Evolutionary conservation across 2,113 vertebrate species (phyloP), one percentile per base, ranked within the genome.

Genomic region (Dryoscopus gambensis): DNA sequence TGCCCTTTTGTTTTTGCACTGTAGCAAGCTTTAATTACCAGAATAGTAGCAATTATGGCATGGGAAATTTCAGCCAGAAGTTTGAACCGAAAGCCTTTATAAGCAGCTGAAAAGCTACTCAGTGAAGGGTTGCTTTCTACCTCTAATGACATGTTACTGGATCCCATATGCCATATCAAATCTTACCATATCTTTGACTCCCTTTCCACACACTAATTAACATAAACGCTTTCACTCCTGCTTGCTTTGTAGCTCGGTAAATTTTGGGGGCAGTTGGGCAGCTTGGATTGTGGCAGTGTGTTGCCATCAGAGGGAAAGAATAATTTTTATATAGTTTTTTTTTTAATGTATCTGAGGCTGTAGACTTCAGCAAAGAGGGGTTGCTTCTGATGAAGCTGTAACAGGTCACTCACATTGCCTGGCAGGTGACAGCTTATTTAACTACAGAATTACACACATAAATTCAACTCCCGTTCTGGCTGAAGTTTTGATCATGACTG

Each of bases 21-120:
- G 44, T 16, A 86, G 39, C 21, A 86, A 87, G 85, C 79, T 91
- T 95, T 96, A 96, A 90, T 96, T 91, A 90, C 42, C 75, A 83
- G 55, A 94, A 86, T 37, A 85, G 82, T 50, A 37, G 90, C 63
- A 88, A 91, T 95, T 94, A 94, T n/a, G 67, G 81, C 67, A 74
- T 67, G 63, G 82, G 88, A 93, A 75, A 93, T 84, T 94, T 94
- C 59, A 89, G 79, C 47, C 75, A 18, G 31, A 90, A 92, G 42
- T 90, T 96, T 95, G 79, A 88, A 47, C 56, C 11, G 4, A 83
- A 94, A 94, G 52, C 67, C 52, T 94, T 92, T 86, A 90, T 94
- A 95, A 93, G 90, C 71, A 92, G 28, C 68, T 71, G 76, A 92
- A 95, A 81, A 89, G 44, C 69, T 92, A 46, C 68, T 30, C 37